Base-by-base conservation (phyloP, 1,140 invertebrate genomes). In the Drosophila punjabiensis region DNA sequence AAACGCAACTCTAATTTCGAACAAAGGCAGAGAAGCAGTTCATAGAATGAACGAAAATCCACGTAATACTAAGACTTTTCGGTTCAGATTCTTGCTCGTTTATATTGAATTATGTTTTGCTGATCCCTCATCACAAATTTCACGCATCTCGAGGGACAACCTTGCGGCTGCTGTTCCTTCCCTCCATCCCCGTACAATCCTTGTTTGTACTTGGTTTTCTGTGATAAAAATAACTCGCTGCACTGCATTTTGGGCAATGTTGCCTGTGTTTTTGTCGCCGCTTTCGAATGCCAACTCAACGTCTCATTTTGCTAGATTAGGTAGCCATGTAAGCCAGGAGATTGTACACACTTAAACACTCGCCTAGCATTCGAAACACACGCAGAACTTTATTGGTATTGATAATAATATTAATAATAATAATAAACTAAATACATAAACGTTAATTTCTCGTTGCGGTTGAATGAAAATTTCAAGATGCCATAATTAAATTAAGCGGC, bases 161-260 rank as follows among this genome's bases (percentile, higher is more conserved):
- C n/a, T 39, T 41, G 39, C 6, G 10, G 28, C 18, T 37, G 39
- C 10, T 10, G 11, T 60, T 64, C n/a, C n/a, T n/a, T n/a, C 64
- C 30, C 39, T 64, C 45, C 50, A 76, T 52, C 48, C 75, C 30
- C 59, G 55, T 60, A 58, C n/a, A 61, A 69, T 56, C 74, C 52
- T 75, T 47, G 63, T 75, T 82, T 86, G 71, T 82, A 82, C 75
- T 85, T 86, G 77, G 79, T 85, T 85, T 82, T 85, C 82, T 85
- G 82, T 85, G 82, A 85, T 85, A 85, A 79, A 76, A 85, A 82
- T 74, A 74, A 53, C 68, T 74, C 47, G 45, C 77, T 69, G 50
- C 73, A 77, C 79, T 86, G 74, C 78, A 79, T 86, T n/a, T 81
- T 61, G 67, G 47, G 70, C 37, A 61, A 73, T 73, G 70, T 50